Percentiles rank a stretch among this genome's conserved stretches.
Evolutionary conservation across 2,113 vertebrate species (phyloP).

Genomic region (Nothocercus julius): DNA sequence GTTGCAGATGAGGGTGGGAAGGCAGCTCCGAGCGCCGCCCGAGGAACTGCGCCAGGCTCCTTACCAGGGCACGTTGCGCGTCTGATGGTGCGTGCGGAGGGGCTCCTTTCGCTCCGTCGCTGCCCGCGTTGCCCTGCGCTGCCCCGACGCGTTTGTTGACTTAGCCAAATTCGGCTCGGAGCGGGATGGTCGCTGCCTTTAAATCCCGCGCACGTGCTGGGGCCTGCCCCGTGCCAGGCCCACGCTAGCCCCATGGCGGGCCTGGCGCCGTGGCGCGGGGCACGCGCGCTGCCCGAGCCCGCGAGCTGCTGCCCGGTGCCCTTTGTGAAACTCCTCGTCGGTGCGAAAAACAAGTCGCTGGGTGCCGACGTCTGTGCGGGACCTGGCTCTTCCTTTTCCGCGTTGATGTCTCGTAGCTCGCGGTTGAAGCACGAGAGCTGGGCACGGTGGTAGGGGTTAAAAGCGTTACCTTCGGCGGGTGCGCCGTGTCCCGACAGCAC

Average conservation of each 20-base stretch:
- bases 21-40: not conserved
- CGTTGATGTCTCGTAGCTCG: slow-evolving; percentile 7
- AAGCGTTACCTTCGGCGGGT: not conserved
- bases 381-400: not conserved
- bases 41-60: not conserved
- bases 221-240: not conserved
- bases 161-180: not conserved
- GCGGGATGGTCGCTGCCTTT: not conserved
- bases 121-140: not conserved
- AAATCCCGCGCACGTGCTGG: not conserved
- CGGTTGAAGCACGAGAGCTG: slow-evolving; percentile 1
- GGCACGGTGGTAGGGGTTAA: not conserved
- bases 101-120: not conserved
- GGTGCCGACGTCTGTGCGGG: not conserved
- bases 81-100: not conserved
- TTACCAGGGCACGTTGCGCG: rapidly evolving
- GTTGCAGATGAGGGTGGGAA: not conserved
- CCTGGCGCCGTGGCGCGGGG: too few relatives aligned
- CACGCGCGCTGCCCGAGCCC: too few relatives aligned
- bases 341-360: not conserved
- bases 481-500: not conserved
- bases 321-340: not conserved
- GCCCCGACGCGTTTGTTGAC: not conserved
- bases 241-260: too few relatives aligned
- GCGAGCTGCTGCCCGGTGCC: not conserved